Percentiles rank a stretch among this genome's conserved stretches.
Conservation (phyloP, 2,797 vertebrate species). For the Phyllotis vaccarum region DNA sequence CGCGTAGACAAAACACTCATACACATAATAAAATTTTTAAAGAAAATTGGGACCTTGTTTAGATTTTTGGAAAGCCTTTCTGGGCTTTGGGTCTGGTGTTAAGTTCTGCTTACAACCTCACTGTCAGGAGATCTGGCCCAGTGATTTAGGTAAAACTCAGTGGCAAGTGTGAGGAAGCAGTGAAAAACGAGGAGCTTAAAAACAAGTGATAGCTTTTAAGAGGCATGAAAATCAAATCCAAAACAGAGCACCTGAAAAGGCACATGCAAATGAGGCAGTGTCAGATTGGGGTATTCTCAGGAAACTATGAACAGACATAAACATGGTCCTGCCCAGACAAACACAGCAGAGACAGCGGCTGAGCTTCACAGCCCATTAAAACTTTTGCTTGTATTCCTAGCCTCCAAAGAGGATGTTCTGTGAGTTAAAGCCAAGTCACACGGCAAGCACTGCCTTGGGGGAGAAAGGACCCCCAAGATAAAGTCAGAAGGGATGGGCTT, state of each 20-base stretch:
- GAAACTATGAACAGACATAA: slow-evolving; percentile 11
- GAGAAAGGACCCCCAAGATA: not conserved
- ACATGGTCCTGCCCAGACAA: slow-evolving; percentile 13
- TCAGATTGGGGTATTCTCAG: not conserved
- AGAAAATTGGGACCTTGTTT: not conserved
- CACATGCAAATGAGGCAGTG: slow-evolving; percentile 24
- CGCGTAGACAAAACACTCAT: not conserved
- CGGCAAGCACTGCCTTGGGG: slow-evolving; percentile 2
- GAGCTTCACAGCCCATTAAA: not conserved
- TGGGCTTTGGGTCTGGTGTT: not conserved
- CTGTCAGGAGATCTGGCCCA: not conserved
- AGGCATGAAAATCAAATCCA: slow-evolving; percentile 54
- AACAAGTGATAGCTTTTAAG: slow-evolving; percentile 29
- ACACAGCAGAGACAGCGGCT: not conserved
- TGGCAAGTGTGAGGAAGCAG: not conserved
- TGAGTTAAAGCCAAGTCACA: not conserved
- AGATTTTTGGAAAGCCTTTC: slow-evolving; percentile 17
- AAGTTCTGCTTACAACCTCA: not conserved
- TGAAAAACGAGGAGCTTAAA: slow-evolving; percentile 30
- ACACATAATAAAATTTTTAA: not conserved
- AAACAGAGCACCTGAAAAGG: slow-evolving; percentile 29
- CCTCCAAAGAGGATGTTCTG: not conserved
- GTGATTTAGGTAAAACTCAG: slow-evolving; percentile 22
- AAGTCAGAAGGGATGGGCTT: not conserved
- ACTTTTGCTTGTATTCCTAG: slow-evolving; percentile 11